phyloP scores from a whole-genome alignment of 2,797 vertebrate species.

The Cephalopachus bancanus region DNA sequence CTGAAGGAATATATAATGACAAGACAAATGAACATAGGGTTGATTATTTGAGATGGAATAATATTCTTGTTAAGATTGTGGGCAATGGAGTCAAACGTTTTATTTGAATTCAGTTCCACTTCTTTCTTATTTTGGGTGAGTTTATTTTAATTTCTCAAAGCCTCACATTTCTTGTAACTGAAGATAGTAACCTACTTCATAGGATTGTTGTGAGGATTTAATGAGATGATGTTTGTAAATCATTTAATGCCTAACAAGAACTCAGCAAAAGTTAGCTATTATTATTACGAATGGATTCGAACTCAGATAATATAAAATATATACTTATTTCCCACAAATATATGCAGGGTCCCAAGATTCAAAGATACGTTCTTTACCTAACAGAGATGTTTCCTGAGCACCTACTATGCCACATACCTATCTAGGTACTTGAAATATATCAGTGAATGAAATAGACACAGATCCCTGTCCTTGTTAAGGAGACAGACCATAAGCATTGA shows the following conservation, averaged over 20 bases:
- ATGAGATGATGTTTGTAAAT: neutral
- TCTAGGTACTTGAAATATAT: neutral
- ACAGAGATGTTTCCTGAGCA: neutral
- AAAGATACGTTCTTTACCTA: neutral
- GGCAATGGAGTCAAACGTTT: neutral
- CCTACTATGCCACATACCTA: neutral
- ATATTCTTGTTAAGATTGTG: neutral
- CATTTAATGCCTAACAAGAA: neutral
- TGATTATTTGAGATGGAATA: slow-evolving; percentile 40
- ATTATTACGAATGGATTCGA: neutral
- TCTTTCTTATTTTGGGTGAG: slow-evolving; percentile 39
- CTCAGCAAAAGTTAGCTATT: neutral
- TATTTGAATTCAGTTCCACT: neutral
- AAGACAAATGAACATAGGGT: slow-evolving; percentile 27
- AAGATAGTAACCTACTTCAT: slow-evolving; percentile 1
- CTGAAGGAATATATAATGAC: neutral
- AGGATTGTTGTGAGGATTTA: neutral
- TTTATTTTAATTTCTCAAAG: slow-evolving; percentile 38
- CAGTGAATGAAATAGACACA: neutral
- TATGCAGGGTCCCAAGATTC: neutral
- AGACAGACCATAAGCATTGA: neutral
- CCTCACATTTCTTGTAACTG: slow-evolving; percentile 50
- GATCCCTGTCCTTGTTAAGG: neutral
- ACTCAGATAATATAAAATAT: neutral
- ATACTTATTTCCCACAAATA: slow-evolving; percentile 35